Evolutionary conservation across 2,888 invertebrate genomes (phyloP).

Genomic region (Taphrorychus bicolor): DNA sequence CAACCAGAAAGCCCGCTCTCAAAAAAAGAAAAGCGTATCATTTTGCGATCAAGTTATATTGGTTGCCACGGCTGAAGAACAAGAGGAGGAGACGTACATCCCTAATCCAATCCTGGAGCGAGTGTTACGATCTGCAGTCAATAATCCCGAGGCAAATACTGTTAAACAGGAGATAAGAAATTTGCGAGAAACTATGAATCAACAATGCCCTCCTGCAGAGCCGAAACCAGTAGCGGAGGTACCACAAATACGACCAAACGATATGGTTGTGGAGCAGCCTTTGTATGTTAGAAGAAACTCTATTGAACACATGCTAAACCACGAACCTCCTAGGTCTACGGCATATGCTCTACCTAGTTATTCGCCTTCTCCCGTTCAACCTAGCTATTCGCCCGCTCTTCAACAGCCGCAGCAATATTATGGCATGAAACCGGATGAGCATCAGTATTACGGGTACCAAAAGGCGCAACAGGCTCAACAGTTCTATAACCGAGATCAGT

Average conservation of each 20-base stretch:
- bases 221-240: not conserved
- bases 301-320: conserved; percentile 45
- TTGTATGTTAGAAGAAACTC: conserved; percentile 50
- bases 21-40: conserved; percentile 92
- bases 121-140: conserved; percentile 82
- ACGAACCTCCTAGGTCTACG: not conserved
- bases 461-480: not conserved
- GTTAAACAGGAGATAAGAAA: conserved; percentile 63
- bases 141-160: conserved; percentile 70
- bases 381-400: not conserved
- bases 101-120: conserved; percentile 90
- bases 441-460: not conserved
- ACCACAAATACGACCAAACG: conserved; percentile 5
- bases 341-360: not conserved
- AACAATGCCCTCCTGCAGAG: not conserved
- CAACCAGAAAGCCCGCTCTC: conserved; percentile 64
- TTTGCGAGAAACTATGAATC: conserved; percentile 49
- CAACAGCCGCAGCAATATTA: conserved; percentile 5
- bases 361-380: not conserved
- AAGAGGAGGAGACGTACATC: conserved; percentile 88
- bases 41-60: conserved; percentile 94
- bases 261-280: conserved; percentile 36
- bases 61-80: conserved; percentile 91
- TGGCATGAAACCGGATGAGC: not conserved
- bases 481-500: not conserved